These are phyloP conservation scores for Montipora capricornis DNA, from an alignment of 64 coral and sea anemone genomes.

Conservation along the genomic window DNA sequence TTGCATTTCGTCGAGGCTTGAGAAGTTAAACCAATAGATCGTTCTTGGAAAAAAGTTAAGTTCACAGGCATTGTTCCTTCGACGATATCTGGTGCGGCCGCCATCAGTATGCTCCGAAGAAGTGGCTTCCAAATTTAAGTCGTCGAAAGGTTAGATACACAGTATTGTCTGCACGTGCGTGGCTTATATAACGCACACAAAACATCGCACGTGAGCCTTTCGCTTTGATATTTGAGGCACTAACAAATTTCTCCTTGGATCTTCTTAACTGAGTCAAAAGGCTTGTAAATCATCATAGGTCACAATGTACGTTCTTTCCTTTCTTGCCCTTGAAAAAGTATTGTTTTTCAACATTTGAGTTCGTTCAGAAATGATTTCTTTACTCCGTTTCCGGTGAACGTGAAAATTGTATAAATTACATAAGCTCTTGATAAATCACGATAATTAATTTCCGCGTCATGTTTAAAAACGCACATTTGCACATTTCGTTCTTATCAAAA, in stretches of 20 bases:
- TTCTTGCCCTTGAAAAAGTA: not conserved
- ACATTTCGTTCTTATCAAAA: too few relatives aligned
- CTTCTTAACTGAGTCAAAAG: not conserved
- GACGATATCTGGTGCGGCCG: not conserved
- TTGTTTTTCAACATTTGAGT: not conserved
- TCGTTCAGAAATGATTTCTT: not conserved
- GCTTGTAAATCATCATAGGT: not conserved
- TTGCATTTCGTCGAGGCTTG: not conserved
- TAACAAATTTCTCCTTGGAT: not conserved
- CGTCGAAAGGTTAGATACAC: too few relatives aligned
- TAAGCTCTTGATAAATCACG: too few relatives aligned
- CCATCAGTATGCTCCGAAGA: not conserved
- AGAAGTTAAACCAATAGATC: not conserved
- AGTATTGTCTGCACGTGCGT: not conserved
- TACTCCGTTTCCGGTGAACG: slow-evolving; percentile 31
- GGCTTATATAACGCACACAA: not conserved
- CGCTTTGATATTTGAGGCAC: too few relatives aligned
- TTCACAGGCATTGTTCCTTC: slow-evolving; percentile 5
- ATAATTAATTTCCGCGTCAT: too few relatives aligned
- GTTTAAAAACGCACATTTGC: too few relatives aligned
- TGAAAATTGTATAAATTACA: not conserved
- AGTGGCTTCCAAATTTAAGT: not conserved
- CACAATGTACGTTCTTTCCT: not conserved
- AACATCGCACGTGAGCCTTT: not conserved
- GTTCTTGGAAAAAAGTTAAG: not conserved